Conservation (phyloP, 2,113 vertebrate genomes). For the Eira barbara region DNA sequence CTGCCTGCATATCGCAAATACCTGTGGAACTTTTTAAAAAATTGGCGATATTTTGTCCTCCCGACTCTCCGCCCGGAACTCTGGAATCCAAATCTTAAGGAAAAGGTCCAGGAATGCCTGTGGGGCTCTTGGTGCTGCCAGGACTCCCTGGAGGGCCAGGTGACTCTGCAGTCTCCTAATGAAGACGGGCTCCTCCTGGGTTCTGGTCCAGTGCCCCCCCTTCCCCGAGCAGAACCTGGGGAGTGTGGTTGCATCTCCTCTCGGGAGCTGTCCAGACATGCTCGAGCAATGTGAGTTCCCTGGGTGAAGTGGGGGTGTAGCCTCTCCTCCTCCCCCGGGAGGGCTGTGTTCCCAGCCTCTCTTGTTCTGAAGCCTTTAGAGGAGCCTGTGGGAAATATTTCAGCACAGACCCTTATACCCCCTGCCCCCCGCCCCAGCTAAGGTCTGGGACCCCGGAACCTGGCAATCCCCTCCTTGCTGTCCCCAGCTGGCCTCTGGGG, state of each 20-base stretch:
- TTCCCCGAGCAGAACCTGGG: not conserved
- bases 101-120: not conserved
- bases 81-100: not conserved
- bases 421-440: not conserved
- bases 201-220: fast-evolving
- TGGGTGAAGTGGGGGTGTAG: not conserved
- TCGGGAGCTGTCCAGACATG: not conserved
- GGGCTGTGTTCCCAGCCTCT: not conserved
- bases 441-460: not conserved
- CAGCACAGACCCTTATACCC: not conserved
- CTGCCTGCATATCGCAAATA: not conserved
- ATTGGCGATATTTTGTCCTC: not conserved
- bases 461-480: fast-evolving
- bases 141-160: not conserved
- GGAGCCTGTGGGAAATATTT: not conserved
- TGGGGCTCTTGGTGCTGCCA: not conserved
- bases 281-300: not conserved
- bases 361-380: not conserved
- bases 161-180: not conserved
- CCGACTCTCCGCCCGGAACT: not conserved
- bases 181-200: not conserved
- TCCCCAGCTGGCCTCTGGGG: not conserved
- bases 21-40: not conserved
- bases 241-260: too few species aligned
- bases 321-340: not conserved